These are phyloP conservation scores for Gallinago stenura DNA, from an alignment of 2,797 vertebrate genomes.

Conservation along the genomic window DNA sequence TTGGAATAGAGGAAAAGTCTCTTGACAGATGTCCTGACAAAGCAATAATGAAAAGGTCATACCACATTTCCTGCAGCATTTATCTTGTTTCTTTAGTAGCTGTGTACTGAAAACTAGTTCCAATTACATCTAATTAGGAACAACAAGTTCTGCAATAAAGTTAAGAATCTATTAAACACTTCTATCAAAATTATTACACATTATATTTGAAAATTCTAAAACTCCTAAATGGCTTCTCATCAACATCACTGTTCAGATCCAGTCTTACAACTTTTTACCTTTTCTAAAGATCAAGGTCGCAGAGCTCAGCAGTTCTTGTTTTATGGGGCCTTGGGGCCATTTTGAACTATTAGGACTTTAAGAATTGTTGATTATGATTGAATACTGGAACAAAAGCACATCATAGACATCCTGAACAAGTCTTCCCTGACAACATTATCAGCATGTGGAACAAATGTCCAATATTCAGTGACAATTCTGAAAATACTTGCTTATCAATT, in stretches of 20 bases:
- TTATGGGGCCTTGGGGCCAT: constrained; percentile 64
- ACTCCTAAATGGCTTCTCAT: background rate
- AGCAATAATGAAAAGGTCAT: constrained; percentile 68
- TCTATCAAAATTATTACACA: background rate
- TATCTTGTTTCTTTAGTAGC: constrained; percentile 50
- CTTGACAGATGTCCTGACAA: constrained; percentile 67
- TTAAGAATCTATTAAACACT: background rate
- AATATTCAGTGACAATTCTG: background rate
- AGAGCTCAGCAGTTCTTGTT: constrained; percentile 56
- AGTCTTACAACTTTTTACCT: constrained; percentile 38
- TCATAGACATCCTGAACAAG: background rate
- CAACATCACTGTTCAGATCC: constrained; percentile 43
- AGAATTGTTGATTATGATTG: constrained; percentile 59
- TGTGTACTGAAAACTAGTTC: constrained; percentile 50
- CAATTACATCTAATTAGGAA: constrained; percentile 64
- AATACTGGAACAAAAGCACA: constrained; percentile 45
- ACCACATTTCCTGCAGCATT: constrained; percentile 43
- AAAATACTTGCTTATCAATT: background rate
- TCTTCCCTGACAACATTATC: background rate
- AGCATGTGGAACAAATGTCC: background rate
- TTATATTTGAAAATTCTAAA: constrained; percentile 27
- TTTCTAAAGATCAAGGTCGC: constrained; percentile 77
- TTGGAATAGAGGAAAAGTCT: constrained; percentile 25
- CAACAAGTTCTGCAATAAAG: constrained; percentile 7
- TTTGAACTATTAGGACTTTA: constrained; percentile 64